These are phyloP conservation scores for Huso huso DNA, from an alignment of 2,797 vertebrate genomes.

Conservation along the genomic window DNA sequence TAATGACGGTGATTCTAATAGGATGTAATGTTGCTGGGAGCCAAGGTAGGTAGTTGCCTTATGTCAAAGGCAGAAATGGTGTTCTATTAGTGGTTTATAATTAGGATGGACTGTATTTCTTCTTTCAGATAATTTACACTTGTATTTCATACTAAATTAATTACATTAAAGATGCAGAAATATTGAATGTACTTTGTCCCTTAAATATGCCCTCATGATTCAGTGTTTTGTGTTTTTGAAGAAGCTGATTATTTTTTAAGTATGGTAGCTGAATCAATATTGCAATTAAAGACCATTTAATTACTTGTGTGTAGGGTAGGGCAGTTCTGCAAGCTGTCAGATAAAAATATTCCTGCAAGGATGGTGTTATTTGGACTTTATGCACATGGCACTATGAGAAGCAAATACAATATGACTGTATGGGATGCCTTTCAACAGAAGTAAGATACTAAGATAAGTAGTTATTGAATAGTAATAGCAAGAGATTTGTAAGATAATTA, in stretches of 20 bases:
- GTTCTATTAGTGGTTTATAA: conserved; percentile 4
- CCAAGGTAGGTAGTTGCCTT: not conserved
- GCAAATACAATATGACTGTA: too few relatives aligned
- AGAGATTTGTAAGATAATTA: too few relatives aligned
- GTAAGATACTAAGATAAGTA: too few relatives aligned
- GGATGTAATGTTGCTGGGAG: conserved; percentile 10
- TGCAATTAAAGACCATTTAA: too few relatives aligned
- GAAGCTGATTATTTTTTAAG: not conserved
- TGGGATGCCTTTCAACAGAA: too few relatives aligned
- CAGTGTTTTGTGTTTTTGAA: not conserved
- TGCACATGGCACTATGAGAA: too few relatives aligned
- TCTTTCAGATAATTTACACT: not conserved
- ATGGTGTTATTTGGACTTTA: too few relatives aligned
- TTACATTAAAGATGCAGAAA: not conserved
- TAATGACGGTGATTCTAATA: conserved; percentile 7
- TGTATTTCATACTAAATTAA: conserved; percentile 1
- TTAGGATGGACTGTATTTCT: not conserved
- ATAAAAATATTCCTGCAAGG: too few relatives aligned
- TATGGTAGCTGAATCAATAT: not conserved
- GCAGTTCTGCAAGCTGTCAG: conserved; percentile 3
- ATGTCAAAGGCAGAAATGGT: not conserved
- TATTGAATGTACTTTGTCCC: not conserved
- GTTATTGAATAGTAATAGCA: too few relatives aligned
- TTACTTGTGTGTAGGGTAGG: not conserved
- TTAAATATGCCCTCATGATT: not conserved